phyloP scores from a whole-genome alignment of 92 coral and sea anemone genomes.

The Zoanthus gigantus region DNA sequence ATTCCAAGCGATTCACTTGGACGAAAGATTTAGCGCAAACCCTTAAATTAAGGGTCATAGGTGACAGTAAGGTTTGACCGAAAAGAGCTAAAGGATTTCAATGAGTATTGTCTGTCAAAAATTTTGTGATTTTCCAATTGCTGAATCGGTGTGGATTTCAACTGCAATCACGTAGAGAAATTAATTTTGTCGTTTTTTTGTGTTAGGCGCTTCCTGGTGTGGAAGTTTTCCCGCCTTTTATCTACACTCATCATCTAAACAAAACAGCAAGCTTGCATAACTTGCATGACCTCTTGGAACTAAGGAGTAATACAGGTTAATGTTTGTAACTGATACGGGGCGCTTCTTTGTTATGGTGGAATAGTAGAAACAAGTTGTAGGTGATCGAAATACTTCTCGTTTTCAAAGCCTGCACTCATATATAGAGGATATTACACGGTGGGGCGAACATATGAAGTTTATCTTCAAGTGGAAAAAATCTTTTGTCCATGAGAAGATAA shows the following conservation, averaged over 20 bases:
- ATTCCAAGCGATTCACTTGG: slow-evolving; percentile 21
- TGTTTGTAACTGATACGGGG: too few species aligned
- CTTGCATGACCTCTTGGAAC: not conserved
- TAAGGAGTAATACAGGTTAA: too few species aligned
- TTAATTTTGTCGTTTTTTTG: not conserved
- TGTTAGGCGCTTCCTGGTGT: not conserved
- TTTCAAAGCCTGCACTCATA: too few species aligned
- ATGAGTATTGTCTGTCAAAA: not conserved
- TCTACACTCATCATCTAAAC: slow-evolving; percentile 19
- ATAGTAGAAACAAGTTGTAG: too few species aligned
- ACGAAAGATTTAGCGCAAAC: not conserved
- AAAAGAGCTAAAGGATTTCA: not conserved
- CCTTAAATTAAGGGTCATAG: not conserved
- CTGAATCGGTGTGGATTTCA: not conserved
- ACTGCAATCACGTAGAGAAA: not conserved
- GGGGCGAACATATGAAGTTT: too few species aligned
- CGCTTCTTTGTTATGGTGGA: too few species aligned
- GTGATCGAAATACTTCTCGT: too few species aligned
- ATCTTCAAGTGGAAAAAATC: too few species aligned
- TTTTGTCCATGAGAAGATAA: too few species aligned
- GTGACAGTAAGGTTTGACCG: not conserved
- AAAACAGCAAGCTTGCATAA: slow-evolving; percentile 13
- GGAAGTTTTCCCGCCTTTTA: not conserved
- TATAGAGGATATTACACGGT: too few species aligned
- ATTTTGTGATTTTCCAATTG: not conserved